Percentiles rank a stretch among this genome's conserved stretches.
These are phyloP conservation scores for Lanistes nyassanus DNA, from an alignment of 1,140 invertebrate species.

Conservation along the genomic window DNA sequence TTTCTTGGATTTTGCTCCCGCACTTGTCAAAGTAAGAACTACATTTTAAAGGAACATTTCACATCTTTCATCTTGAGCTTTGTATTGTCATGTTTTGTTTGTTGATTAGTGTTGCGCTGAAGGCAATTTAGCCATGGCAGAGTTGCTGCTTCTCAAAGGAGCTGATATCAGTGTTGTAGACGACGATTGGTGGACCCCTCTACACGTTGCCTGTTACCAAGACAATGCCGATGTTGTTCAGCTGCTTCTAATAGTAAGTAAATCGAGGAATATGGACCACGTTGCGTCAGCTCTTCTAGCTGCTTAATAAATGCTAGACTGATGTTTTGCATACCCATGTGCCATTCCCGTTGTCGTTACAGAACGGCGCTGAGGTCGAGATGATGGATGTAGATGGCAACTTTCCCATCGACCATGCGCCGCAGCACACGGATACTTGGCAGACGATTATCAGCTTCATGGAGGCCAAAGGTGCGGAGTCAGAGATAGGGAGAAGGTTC, in stretches of 20 bases:
- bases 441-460: constrained; percentile 35
- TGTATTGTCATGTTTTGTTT: too few relatives aligned
- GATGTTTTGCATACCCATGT: too few relatives aligned
- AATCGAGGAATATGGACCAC: background rate
- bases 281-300: background rate
- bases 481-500: background rate
- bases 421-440: constrained; percentile 38
- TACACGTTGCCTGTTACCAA: constrained; percentile 84
- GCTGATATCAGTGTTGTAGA: constrained; percentile 82
- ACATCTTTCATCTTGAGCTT: too few relatives aligned
- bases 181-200: constrained; percentile 79
- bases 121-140: constrained; percentile 49
- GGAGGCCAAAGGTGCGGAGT: constrained; percentile 38
- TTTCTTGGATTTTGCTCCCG: too few relatives aligned
- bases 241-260: constrained; percentile 70
- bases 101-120: constrained; percentile 49
- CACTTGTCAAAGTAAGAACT: too few relatives aligned
- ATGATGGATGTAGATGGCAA: constrained; percentile 49
- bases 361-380: constrained; percentile 47
- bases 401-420: constrained; percentile 44
- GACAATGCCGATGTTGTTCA: constrained; percentile 78
- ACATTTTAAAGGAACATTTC: too few relatives aligned
- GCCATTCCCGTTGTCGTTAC: constrained; percentile 5
- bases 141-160: constrained; percentile 73
- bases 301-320: too few relatives aligned